A percentile compares a stretch with the other conserved stretches of the same genome.
Conservation (phyloP, 1,140 invertebrate genomes). For the Tachypleus tridentatus region DNA sequence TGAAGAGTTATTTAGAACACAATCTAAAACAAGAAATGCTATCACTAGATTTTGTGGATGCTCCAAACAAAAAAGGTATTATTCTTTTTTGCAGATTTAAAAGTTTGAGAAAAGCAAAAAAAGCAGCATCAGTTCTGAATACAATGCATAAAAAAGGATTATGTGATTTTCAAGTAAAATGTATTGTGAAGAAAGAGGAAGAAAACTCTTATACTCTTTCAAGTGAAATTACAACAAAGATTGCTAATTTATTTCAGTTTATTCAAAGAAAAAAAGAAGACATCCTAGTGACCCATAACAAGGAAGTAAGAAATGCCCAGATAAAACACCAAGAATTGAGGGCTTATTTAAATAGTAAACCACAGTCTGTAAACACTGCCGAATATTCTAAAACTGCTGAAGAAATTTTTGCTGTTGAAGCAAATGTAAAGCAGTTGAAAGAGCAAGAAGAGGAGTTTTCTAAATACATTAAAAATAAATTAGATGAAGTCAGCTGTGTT, state of each 20-base stretch:
- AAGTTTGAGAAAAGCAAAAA: no score
- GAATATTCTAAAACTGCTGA: neutral
- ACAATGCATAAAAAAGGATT: no score
- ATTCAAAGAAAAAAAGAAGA: neutral
- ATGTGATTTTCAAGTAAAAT: no score
- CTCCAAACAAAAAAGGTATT: no score
- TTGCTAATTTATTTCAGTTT: conserved; percentile 1
- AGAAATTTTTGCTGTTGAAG: neutral
- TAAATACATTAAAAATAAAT: conserved; percentile 6
- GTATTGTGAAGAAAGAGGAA: no score
- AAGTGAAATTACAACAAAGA: neutral
- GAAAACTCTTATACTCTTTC: no score
- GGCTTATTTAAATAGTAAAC: neutral
- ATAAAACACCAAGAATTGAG: neutral
- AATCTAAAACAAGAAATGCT: no score
- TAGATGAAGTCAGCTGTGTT: conserved; percentile 1
- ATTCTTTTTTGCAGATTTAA: no score
- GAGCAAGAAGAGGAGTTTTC: conserved; percentile 13
- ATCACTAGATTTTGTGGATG: no score
- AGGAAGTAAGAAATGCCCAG: neutral
- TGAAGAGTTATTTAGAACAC: no score
- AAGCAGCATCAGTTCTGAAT: no score
- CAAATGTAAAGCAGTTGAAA: conserved; percentile 11
- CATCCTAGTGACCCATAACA: neutral
- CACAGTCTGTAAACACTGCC: neutral